Conservation (phyloP, 2,888 invertebrate genomes). For the Drosophila monieri region DNA sequence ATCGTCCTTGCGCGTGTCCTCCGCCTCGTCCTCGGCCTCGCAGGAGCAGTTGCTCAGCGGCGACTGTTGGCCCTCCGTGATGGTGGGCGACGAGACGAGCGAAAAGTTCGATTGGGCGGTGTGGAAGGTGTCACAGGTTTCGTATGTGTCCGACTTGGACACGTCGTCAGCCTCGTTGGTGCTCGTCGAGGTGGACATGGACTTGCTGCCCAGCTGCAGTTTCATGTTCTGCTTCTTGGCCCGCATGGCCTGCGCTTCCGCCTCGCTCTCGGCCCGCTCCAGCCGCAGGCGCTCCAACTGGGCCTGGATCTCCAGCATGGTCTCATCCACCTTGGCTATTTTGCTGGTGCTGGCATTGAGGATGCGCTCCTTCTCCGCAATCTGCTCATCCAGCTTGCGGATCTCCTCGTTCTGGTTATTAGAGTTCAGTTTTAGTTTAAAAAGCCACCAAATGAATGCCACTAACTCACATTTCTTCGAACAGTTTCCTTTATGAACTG, state of each 20-base stretch:
- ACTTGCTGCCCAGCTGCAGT: conserved; percentile 86
- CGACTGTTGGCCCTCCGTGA: conserved; percentile 74
- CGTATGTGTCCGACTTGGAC: conserved; percentile 80
- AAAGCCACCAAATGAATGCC: accelerated
- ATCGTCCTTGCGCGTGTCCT: conserved; percentile 65
- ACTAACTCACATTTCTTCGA: conserved; percentile 88
- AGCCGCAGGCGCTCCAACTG: conserved; percentile 85
- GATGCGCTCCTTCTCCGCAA: conserved; percentile 85
- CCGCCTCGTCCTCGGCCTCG: conserved; percentile 68
- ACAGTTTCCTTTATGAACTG: conserved; percentile 88
- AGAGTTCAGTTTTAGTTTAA: background rate
- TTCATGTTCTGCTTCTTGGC: conserved; percentile 84
- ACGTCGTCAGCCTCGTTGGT: conserved; percentile 72
- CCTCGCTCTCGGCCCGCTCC: conserved; percentile 70
- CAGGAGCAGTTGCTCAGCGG: conserved; percentile 79
- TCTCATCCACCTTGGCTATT: conserved; percentile 89
- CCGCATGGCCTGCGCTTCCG: conserved; percentile 62
- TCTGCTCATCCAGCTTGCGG: conserved; percentile 88
- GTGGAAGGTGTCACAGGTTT: conserved; percentile 89
- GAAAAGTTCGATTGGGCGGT: conserved; percentile 88
- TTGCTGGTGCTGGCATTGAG: conserved; percentile 87
- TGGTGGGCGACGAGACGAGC: conserved; percentile 80
- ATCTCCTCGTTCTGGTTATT: conserved; percentile 88
- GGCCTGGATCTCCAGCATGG: conserved; percentile 87
- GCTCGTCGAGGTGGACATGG: conserved; percentile 80